Base-by-base conservation (phyloP, 1,140 invertebrate species). In the Neocloeon triangulifer region DNA sequence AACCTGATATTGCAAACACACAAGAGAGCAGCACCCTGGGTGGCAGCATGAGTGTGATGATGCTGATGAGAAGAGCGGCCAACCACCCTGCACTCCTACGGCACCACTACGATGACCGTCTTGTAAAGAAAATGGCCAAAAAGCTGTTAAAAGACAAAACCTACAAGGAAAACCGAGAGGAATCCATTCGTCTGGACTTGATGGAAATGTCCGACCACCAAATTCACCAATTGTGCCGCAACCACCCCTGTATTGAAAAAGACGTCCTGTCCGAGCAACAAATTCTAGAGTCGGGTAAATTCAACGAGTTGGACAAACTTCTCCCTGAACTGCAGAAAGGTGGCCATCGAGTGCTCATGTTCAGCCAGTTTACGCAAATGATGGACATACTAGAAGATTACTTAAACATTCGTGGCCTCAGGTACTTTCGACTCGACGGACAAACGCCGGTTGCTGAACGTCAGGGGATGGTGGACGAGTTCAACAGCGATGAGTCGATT, bases 331-430 rank as follows among this genome's bases (percentile, higher is more conserved):
- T 92, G 18, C 73, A 79, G 49, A 51, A 53, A 5, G 64, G 64
- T 1, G 70, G 70, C 0, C 76, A 82, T 46, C 58, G 84, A 19
- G 76, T 91, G 19, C 56, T 95, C 28, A 68, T 96, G 27, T 96
- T 96, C 57, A 91, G 82, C 49, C 88, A 95, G 59, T 94, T 92
- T 53, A 79, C 81, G 3, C 82, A 88, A 61, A 66, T 94, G 55
- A 60, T 96, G 45, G 84, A 94, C 52, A 68, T 95, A 37, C 48
- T 88, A 29, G 75, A 89, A 49, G 73, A 81, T 40, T 94, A 82
- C 56, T 55, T 91, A 39, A 53, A 61, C 7, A 58, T 84, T 25
- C 58, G 72, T 19, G 57, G 68, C 3, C 62, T 79, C 45, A 61
- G 61, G 1, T 92, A 69, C 52, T 61, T 76, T 38, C 62, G 86